A percentile compares a stretch with the other conserved stretches of the same genome.
These are phyloP conservation scores for Cephus sareptanus DNA, from an alignment of 2,888 invertebrate species.

Conservation along the genomic window DNA sequence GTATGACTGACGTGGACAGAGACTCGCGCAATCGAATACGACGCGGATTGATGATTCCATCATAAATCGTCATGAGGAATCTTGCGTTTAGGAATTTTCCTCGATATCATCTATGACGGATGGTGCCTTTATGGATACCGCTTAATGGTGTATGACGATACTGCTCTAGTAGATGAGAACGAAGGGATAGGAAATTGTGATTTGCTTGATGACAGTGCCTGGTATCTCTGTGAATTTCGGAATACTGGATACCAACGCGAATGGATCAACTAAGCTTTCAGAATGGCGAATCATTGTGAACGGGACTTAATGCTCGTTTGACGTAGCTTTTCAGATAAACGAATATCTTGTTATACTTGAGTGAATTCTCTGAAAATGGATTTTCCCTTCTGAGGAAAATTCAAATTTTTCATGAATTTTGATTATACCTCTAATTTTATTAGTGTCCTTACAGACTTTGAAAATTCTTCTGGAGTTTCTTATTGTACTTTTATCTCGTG, in stretches of 20 bases:
- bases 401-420: not conserved
- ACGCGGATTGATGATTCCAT: conserved; percentile 5
- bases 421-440: not conserved
- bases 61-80: not conserved
- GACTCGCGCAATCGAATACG: not conserved
- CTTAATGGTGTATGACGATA: not conserved
- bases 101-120: not conserved
- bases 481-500: not conserved
- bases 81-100: not conserved
- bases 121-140: not conserved
- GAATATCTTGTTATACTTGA: not conserved
- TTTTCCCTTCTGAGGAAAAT: not conserved
- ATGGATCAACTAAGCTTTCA: not conserved
- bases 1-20: not conserved
- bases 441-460: not conserved
- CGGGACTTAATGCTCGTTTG: not conserved
- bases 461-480: not conserved
- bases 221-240: not conserved
- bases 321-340: not conserved
- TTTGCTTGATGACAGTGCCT: not conserved
- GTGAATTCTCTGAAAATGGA: not conserved
- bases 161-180: not conserved
- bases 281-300: not conserved
- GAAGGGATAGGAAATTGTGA: not conserved
- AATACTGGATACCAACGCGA: not conserved